Base-by-base conservation (phyloP, 2,113 vertebrate species). In the Tragelaphus buxtoni region DNA sequence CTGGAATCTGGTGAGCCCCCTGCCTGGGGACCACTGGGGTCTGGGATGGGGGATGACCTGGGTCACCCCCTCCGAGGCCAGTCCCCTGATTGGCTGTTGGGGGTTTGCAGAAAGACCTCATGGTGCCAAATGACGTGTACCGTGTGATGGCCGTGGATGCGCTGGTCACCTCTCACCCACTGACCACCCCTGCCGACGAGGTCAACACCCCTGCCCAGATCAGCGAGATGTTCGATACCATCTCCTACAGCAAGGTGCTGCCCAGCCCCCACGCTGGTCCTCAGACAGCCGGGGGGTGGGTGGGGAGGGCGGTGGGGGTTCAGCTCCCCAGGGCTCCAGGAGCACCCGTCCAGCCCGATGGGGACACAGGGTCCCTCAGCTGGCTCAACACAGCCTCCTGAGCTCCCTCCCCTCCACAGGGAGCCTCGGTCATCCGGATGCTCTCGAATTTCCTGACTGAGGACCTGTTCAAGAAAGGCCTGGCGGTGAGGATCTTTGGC, bases 171-270 rank as follows among this genome's bases (percentile, higher is more conserved):
- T 99, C 99, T 20, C 99, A 99, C 95, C 99, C 99, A 0, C 99
- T 99, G 22, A 99, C 99, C 80, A 98, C 98, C 47, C 53, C 30
- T 0, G 99, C 99, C 16, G 94, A 98, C 0, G 99, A 99, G 97
- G 97, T 99, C 98, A 99, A 98, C 56, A 98, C 98, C 0, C 99
- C 99, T 0, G 98, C 99, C 2, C 97, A 99, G 98, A 99, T 99
- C 98, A 99, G 98, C 0, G 99, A 99, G 97, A 98, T 99, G 98
- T 99, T 99, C 0, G 99, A 99, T 97, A 94, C 97, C 97, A 99
- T 99, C 7, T 97, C 99, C 89, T 99, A 99, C 98, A 99, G 98
- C 99, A 99, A 99, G 99, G 99, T 99, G 95, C 42, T 5, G 28
- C 53, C 28, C 20, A 1, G 5, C 32, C n/a, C 30, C 28, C 0